phyloP scores from a whole-genome alignment of 2,797 vertebrate species.

The Leptodactylus fallax region DNA sequence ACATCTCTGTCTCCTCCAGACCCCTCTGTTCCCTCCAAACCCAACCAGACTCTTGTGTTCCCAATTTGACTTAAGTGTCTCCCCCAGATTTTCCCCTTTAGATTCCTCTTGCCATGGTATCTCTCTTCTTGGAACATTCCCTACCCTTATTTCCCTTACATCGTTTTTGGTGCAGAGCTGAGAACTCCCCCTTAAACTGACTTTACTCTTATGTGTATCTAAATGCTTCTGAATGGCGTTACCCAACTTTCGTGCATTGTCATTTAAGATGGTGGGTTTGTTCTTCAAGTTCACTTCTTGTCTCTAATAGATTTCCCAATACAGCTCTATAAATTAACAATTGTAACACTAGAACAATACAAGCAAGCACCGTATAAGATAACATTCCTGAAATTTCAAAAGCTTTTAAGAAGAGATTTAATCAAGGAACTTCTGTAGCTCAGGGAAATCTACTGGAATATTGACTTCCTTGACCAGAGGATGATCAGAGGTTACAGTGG shows the following conservation, averaged over 20 bases:
- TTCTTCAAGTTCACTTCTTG: not conserved
- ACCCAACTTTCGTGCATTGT: not conserved
- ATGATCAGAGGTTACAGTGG: slow-evolving; percentile 59
- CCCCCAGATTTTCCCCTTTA: too few species aligned
- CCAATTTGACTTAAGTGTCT: too few species aligned
- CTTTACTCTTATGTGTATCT: not conserved
- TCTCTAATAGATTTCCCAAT: not conserved
- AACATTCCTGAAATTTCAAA: slow-evolving; percentile 26
- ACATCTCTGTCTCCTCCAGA: too few species aligned
- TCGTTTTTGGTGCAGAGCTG: too few species aligned
- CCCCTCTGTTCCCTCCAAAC: too few species aligned
- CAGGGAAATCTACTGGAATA: slow-evolving; percentile 59
- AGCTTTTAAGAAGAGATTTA: slow-evolving; percentile 56
- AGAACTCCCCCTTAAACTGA: too few species aligned
- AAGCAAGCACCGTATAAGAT: slow-evolving; percentile 18
- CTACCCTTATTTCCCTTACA: too few species aligned
- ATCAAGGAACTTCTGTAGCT: slow-evolving; percentile 55
- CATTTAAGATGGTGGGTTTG: not conserved
- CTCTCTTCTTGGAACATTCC: too few species aligned
- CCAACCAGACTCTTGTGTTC: too few species aligned
- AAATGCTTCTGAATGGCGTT: not conserved
- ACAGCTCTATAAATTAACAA: not conserved
- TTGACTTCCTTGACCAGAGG: slow-evolving; percentile 58
- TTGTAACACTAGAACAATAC: slow-evolving; percentile 39
- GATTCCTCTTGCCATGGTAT: too few species aligned